These are phyloP conservation scores for Aplysina aerophoba DNA, from an alignment of 37 sponge, comb jelly and placozoan genomes.

Conservation along the genomic window DNA sequence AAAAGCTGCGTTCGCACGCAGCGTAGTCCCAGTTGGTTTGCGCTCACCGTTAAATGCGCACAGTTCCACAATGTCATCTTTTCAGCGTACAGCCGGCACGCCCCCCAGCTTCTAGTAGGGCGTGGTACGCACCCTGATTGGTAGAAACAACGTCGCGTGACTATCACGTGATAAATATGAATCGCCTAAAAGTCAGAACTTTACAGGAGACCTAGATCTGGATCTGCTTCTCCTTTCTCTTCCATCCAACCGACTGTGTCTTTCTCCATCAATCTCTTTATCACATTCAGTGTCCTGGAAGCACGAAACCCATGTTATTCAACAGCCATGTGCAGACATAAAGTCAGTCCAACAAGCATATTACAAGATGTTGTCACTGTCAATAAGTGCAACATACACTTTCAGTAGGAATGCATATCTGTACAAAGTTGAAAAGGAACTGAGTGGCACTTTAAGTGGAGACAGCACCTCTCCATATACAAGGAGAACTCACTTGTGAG, in stretches of 20 bases:
- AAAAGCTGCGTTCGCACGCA: no score
- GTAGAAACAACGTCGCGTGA: background rate
- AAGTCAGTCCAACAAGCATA: no score
- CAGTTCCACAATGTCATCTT: slow-evolving; percentile 20
- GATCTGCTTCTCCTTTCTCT: background rate
- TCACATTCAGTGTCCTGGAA: background rate
- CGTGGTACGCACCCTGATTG: slow-evolving; percentile 6
- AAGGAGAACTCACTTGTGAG: no score
- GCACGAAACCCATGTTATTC: no score
- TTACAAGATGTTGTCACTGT: no score
- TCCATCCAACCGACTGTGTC: background rate
- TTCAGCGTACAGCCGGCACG: background rate
- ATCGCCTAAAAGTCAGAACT: background rate
- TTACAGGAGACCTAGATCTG: background rate
- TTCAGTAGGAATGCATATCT: no score
- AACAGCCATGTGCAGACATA: no score
- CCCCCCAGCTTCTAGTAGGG: background rate
- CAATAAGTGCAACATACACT: no score
- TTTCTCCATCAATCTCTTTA: background rate
- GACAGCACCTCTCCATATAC: no score
- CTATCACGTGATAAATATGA: background rate
- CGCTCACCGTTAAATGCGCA: background rate
- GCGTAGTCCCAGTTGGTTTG: background rate
- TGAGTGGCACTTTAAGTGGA: no score
- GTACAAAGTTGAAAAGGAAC: no score